Conservation (phyloP, 2,888 invertebrate genomes). For the Trisateles emortualis region DNA sequence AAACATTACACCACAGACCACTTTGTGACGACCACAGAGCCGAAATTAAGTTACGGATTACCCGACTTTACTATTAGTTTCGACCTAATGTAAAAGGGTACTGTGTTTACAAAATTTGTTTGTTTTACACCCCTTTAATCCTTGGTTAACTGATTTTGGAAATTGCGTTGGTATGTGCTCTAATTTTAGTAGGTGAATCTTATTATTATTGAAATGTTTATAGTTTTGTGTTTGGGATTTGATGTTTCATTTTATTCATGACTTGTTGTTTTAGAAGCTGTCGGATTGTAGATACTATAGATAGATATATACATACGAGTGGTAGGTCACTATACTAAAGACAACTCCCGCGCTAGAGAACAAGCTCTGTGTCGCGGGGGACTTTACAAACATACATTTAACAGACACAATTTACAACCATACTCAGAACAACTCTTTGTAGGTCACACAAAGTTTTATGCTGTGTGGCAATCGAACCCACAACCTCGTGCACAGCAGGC, state of each 20-base stretch:
- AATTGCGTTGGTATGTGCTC: constrained; percentile 20
- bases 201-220: neutral
- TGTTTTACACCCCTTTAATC: constrained; percentile 43
- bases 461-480: no score
- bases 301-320: no score
- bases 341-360: no score
- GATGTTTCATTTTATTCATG: neutral
- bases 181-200: neutral
- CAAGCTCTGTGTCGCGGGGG: no score
- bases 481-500: no score
- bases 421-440: no score
- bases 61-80: constrained; percentile 47
- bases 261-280: no score
- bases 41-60: constrained; percentile 47
- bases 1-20: constrained; percentile 5
- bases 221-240: neutral
- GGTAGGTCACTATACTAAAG: no score
- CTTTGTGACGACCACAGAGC: constrained; percentile 29
- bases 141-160: constrained; percentile 34
- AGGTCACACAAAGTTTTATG: no score
- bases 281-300: no score
- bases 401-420: no score
- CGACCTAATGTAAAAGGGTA: constrained; percentile 47
- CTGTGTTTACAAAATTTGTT: constrained; percentile 44
- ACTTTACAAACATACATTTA: no score